phyloP scores from a whole-genome alignment of 2,888 invertebrate species.

The Hedya salicella region DNA sequence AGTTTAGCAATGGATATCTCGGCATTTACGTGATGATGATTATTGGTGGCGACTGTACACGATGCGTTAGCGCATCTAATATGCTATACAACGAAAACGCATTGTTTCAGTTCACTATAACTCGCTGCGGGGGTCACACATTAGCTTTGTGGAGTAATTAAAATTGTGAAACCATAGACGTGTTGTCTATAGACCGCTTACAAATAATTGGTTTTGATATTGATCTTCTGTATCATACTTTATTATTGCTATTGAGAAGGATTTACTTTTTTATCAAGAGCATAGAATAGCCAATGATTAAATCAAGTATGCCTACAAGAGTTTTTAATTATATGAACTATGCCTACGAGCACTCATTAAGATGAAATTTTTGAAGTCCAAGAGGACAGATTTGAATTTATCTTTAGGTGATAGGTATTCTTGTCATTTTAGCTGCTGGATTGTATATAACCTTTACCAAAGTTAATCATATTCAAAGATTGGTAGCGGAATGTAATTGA shows the following conservation, averaged over 20 bases:
- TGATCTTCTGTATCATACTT: constrained; percentile 53
- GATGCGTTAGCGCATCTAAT: constrained; percentile 36
- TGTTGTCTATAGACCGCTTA: constrained; percentile 61
- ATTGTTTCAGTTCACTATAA: constrained; percentile 70
- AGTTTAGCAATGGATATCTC: too few relatives aligned
- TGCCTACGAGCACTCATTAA: too few relatives aligned
- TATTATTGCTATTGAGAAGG: constrained; percentile 33
- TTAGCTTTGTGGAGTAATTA: constrained; percentile 76
- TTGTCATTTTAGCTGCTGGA: too few relatives aligned
- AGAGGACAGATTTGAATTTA: too few relatives aligned
- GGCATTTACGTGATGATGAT: background rate
- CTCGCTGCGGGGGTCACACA: constrained; percentile 70
- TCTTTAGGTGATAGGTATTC: too few relatives aligned
- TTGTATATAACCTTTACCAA: too few relatives aligned
- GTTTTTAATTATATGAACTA: too few relatives aligned
- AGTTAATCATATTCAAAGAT: too few relatives aligned
- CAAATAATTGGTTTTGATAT: constrained; percentile 64
- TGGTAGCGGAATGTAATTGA: too few relatives aligned
- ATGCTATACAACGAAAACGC: constrained; percentile 54
- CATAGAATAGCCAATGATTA: constrained; percentile 9
- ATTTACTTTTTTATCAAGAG: constrained; percentile 33
- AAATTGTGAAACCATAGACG: constrained; percentile 65
- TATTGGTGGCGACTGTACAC: constrained; percentile 11
- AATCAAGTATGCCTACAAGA: background rate
- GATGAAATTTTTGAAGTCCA: too few relatives aligned